Base-by-base conservation (phyloP, 2,113 vertebrate species). In the Hypocryptadius cinnamomeus region DNA sequence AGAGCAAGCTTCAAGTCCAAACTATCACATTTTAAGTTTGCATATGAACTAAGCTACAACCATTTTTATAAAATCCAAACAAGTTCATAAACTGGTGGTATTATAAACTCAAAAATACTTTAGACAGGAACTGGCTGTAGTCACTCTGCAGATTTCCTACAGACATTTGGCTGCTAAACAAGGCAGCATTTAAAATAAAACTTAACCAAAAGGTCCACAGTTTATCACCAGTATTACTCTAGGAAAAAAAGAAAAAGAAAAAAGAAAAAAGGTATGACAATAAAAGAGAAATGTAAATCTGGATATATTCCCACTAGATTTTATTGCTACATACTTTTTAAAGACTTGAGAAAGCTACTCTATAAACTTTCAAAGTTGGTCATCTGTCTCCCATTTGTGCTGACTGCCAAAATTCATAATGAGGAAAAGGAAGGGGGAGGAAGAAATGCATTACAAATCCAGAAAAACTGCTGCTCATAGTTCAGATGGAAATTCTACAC, bases 341-440 rank as follows among this genome's bases (percentile, higher is more conserved):
- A 85, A 91, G 60, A 91, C 64, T 60, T 18, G 66, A 47, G 74
- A 92, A 96, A 73, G 22, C 66, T 73, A 89, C 63, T 91, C 70
- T 23, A 35, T 78, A 89, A 95, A 87, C 18, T 89, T 73, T 40
- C 23, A 71, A 71, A 51, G 85, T 42, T 89, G 68, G 59, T 91
- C 90, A 92, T 95, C 84, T 92, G 93, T 80, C 92, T 96, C 82
- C 42, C 91, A 94, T 96, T 96, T 93, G 90, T 68, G 82, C 81
- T 85, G 24, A 47, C 69, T 91, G 88, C 79, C 81, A 96, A 79
- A 87, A 70, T n/a, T 90, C 47, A 37, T 51, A 85, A 78, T 74
- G 70, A 73, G 68, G 35, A 89, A 86, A 92, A 88, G 50, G 33
- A 79, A 25, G n/a, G 77, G 85, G 79, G 79, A 92, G 56, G 48